Percentiles rank a stretch among this genome's conserved stretches.
phyloP scores from a whole-genome alignment of 2,888 invertebrate species.

The Bimastos eiseni region DNA sequence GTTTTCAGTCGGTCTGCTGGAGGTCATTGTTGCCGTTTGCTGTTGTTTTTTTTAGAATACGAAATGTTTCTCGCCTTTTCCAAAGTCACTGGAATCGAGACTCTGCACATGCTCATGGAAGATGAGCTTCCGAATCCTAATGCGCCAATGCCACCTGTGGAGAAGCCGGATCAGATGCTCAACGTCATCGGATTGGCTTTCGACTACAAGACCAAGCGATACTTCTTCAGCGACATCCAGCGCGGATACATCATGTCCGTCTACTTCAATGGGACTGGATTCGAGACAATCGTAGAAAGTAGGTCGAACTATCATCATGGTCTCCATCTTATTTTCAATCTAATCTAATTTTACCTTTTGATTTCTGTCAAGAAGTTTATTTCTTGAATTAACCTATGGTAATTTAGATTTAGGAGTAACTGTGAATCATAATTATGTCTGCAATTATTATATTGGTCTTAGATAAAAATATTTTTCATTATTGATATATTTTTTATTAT shows the following conservation, averaged over 20 bases:
- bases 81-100: constrained; percentile 78
- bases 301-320: constrained; percentile 20
- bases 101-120: constrained; percentile 71
- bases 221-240: constrained; percentile 88
- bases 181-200: constrained; percentile 85
- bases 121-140: constrained; percentile 71
- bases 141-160: constrained; percentile 76
- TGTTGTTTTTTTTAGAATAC: constrained; percentile 29
- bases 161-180: constrained; percentile 73
- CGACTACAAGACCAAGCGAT: constrained; percentile 72
- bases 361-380: background rate
- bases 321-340: background rate
- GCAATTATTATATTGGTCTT: background rate
- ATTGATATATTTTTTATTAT: too few relatives aligned
- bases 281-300: constrained; percentile 67
- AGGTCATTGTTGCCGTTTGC: background rate
- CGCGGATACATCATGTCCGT: constrained; percentile 81
- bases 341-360: too few relatives aligned
- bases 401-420: background rate
- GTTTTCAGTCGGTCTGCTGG: background rate
- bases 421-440: background rate
- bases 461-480: too few relatives aligned
- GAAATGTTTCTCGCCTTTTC: constrained; percentile 79
- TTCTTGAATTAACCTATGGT: background rate
- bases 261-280: constrained; percentile 77